Evolutionary conservation across 2,113 vertebrate genomes (phyloP), one percentile per base, ranked within the genome.

Genomic region (Anolis carolinensis): DNA sequence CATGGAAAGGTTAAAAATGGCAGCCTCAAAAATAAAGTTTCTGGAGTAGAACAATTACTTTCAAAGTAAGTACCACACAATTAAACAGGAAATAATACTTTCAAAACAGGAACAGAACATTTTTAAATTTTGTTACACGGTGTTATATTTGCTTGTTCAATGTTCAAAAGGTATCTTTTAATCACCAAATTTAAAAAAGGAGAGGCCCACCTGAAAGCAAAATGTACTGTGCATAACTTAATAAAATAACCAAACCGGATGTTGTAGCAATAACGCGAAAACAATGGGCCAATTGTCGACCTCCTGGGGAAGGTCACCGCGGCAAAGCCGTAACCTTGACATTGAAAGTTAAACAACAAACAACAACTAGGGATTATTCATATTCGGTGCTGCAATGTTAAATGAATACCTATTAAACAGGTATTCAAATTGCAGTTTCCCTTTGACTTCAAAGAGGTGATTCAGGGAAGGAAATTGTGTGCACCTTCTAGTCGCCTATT

Each of bases 281-380:
- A 91, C 89, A 93, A 92, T n/a, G 81, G 83, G 44, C n/a, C 76
- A 18, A 82, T 71, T 92, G 83, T 90, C 83, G 59, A 78, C 11
- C 9, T 39, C 34, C 2, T 5, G 1, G 73, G 72, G 78, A 52
- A 81, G 68, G 83, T 85, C 84, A 91, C 18, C 32, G 48, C 5
- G 7, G 39, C 32, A 9, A 68, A 70, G 70, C 0, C 79, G 75
- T 89, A 89, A 91, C 79, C 85, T 65, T 82, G 81, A 36, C 34
- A 21, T 0, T 59, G 71, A 52, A 39, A 83, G 92, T 84, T 77
- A 87, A 88, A 83, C 72, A 90, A 1, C 79, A 73, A 88, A 1
- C 73, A 63, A 79, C 75, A 86, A 85, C 83, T 81, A 67, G 0
- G 1, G 8, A 87, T 91, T 77, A 86, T 72, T 86, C 75, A 86